Percentiles rank a stretch among this genome's conserved stretches.
Conservation (phyloP, 2,113 vertebrate species). For the Salvelinus alpinus region DNA sequence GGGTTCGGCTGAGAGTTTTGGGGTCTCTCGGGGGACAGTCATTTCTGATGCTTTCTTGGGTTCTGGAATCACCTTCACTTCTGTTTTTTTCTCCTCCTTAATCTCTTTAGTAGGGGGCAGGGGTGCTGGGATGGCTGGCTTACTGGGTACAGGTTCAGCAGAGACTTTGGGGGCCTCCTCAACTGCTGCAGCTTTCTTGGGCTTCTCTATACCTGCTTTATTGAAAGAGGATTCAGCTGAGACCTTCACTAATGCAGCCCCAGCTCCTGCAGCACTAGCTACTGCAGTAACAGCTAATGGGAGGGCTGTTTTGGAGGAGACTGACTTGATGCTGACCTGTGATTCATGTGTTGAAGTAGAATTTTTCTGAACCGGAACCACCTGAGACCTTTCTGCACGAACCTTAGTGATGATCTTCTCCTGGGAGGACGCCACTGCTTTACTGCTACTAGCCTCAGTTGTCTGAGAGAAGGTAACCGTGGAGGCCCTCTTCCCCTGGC, state of each 20-base stretch:
- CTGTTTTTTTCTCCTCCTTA: slow-evolving; percentile 2
- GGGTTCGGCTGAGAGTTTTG: slow-evolving; percentile 1
- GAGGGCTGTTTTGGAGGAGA: slow-evolving; percentile 31
- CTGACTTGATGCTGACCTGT: slow-evolving; percentile 34
- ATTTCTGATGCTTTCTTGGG: slow-evolving; percentile 24
- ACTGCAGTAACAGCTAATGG: slow-evolving; percentile 26
- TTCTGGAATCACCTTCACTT: slow-evolving; percentile 17
- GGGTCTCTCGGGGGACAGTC: slow-evolving; percentile 6
- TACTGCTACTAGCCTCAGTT: slow-evolving; percentile 33
- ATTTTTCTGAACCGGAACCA: slow-evolving; percentile 35
- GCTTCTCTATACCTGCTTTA: slow-evolving; percentile 49
- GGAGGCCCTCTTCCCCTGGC: slow-evolving; percentile 36
- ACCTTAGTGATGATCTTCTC: slow-evolving; percentile 45
- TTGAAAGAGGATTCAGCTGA: slow-evolving; percentile 17
- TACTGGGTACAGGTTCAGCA: slow-evolving; percentile 2
- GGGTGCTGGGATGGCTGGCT: slow-evolving; percentile 7
- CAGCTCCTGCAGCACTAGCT: slow-evolving; percentile 40
- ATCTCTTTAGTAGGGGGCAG: neutral
- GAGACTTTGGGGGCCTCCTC: slow-evolving; percentile 23
- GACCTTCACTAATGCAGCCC: slow-evolving; percentile 44
- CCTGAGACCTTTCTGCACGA: slow-evolving; percentile 32
- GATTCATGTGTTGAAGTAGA: slow-evolving; percentile 39
- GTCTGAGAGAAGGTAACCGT: slow-evolving; percentile 32
- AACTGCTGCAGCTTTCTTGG: slow-evolving; percentile 10
- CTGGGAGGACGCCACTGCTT: slow-evolving; percentile 25